Evolutionary conservation across 2,113 vertebrate genomes (phyloP).

Genomic region (Grammomys dolichurus): DNA sequence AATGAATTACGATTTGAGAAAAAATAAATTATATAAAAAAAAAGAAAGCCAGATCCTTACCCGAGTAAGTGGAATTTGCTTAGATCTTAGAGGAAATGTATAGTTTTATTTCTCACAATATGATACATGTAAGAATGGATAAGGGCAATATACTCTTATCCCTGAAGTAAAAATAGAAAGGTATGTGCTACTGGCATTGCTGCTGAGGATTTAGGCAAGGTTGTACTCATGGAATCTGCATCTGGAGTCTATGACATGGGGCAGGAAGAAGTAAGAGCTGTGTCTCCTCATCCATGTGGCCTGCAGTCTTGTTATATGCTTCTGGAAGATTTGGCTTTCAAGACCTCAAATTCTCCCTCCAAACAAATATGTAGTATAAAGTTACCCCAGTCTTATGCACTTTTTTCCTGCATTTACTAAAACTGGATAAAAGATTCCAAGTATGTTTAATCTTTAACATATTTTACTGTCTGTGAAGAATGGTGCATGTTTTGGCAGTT

Average conservation of each 20-base stretch:
- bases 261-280: not conserved
- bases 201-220: not conserved
- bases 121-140: not conserved
- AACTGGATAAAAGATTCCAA: not conserved
- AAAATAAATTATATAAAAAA: not conserved
- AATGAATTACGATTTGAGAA: no score
- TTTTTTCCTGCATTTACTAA: not conserved
- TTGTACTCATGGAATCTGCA: not conserved
- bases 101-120: not conserved
- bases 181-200: not conserved
- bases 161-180: conserved; percentile 3
- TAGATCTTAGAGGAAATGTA: not conserved
- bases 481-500: not conserved
- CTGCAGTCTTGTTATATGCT: not conserved
- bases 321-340: not conserved
- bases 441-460: not conserved
- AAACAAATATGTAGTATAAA: not conserved
- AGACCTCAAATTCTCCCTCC: not conserved
- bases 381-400: not conserved
- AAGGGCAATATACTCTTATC: not conserved
- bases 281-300: not conserved
- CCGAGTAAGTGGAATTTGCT: not conserved
- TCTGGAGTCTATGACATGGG: not conserved
- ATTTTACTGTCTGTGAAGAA: not conserved
- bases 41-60: not conserved